Evolutionary conservation across 2,113 vertebrate genomes (phyloP), one percentile per base, ranked within the genome.

Genomic region (Cyanoramphus novaezelandiae): DNA sequence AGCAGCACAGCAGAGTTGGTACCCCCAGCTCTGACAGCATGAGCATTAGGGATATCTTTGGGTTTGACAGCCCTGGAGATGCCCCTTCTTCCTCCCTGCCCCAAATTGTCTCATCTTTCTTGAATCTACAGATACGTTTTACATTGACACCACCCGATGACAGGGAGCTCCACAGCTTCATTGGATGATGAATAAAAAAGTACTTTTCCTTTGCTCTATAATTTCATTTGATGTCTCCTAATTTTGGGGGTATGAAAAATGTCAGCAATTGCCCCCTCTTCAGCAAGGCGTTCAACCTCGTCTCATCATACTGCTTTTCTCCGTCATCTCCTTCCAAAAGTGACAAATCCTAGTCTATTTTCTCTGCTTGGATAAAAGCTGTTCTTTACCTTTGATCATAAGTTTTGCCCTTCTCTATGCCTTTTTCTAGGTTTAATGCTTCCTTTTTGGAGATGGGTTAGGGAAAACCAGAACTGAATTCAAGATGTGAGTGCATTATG

Each of bases 341-440:
- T 84, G 83, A 92, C 81, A 93, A 93, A 81, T 65, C 81, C 81
- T 31, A 6, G 65, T 17, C 91, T 86, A 84, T 95, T 89, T 93
- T 92, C 59, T 90, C 39, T 79, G 67, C 63, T 43, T 15, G 46
- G 64, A 92, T 86, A 91, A 95, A 96, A 95, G 94, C 86, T 78
- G 72, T 62, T 95, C 83, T 57, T 16, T 15, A 71, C 24, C 77
- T 95, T 92, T 97, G 93, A 97, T 97, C 77, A 68, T 27, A 18
- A 20, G 21, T 95, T 83, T 91, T 93, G 55, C 47, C 91, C 69
- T 83, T 83, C 71, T 86, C 75, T 88, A 59, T 86, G 63, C 59
- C 68, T 91, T 80, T 80, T 78, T 70, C 69, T 86, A 65, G 69
- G 71, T 78, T 60, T 27, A 89, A 68, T 47, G 20, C 74, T 68